phyloP scores from a whole-genome alignment of 2,888 invertebrate genomes.

The Apamea monoglypha region DNA sequence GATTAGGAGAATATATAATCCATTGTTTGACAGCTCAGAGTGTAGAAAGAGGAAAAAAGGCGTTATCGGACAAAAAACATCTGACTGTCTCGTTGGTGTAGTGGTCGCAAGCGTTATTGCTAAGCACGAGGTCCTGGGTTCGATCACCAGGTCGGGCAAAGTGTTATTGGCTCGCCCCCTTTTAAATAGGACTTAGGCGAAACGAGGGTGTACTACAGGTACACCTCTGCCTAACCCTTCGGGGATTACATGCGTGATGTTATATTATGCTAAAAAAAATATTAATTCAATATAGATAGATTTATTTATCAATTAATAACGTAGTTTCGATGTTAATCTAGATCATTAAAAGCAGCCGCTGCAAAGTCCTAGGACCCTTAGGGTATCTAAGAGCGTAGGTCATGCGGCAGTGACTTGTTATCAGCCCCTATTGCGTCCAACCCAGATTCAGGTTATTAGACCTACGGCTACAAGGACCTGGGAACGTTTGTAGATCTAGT shows the following conservation, averaged over 20 bases:
- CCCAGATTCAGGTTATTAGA: slow-evolving; percentile 24
- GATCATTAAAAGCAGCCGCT: slow-evolving; percentile 1
- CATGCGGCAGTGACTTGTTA: slow-evolving; percentile 26
- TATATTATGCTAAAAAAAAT: not conserved
- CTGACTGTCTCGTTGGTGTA: too few relatives aligned
- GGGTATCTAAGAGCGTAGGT: slow-evolving; percentile 42
- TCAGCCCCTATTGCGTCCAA: slow-evolving; percentile 36
- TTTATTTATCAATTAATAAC: not conserved
- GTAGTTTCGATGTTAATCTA: not conserved
- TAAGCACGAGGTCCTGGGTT: too few relatives aligned
- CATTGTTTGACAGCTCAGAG: not conserved
- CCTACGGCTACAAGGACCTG: slow-evolving; percentile 20
- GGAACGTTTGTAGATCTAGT: not conserved
- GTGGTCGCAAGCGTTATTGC: too few relatives aligned
- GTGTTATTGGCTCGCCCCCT: too few relatives aligned
- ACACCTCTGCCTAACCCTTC: too few relatives aligned
- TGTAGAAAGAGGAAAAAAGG: not conserved
- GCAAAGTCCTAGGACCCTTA: slow-evolving; percentile 26
- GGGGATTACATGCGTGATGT: too few relatives aligned
- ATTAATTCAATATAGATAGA: not conserved
- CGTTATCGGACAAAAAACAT: too few relatives aligned
- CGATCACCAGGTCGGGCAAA: too few relatives aligned
- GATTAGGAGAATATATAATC: not conserved
- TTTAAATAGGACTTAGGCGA: too few relatives aligned
- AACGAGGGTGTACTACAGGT: too few relatives aligned